Evolutionary conservation across 2,113 vertebrate genomes (phyloP).

Genomic region (Quiscalus mexicanus): DNA sequence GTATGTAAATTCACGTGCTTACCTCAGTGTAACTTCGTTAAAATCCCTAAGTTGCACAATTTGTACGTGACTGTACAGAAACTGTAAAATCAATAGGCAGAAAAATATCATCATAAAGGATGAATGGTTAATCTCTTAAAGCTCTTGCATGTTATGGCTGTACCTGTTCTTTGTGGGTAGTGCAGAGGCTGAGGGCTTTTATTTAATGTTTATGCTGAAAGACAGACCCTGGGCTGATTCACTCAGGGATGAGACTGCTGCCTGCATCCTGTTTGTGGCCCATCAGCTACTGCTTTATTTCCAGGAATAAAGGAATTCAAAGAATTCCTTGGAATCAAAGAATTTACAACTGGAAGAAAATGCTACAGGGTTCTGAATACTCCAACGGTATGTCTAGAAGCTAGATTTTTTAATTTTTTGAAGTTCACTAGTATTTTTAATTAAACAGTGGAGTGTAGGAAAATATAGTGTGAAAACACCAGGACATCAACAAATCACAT

Average conservation of each 20-base stretch:
- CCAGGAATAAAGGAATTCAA: not conserved
- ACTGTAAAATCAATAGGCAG: not conserved
- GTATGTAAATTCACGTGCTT: not conserved
- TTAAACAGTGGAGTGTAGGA: not conserved
- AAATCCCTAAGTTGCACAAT: not conserved
- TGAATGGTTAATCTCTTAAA: not conserved
- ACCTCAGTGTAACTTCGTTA: not conserved
- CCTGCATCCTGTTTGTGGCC: not conserved
- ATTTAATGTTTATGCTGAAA: not conserved
- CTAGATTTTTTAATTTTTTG: fast-evolving
- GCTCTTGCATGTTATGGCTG: not conserved
- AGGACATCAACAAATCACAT: not conserved
- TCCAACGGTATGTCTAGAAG: not conserved
- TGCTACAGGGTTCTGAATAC: not conserved
- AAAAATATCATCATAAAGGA: not conserved
- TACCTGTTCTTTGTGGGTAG: not conserved
- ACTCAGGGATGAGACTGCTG: not conserved
- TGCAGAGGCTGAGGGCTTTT: not conserved
- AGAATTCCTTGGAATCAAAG: not conserved
- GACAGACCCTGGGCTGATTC: not conserved
- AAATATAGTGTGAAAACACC: not conserved
- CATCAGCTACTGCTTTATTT: not conserved
- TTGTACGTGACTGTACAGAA: not conserved
- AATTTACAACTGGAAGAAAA: not conserved
- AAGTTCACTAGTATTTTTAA: not conserved